Base-by-base conservation (phyloP, 1,140 invertebrate species). In the Homalodisca vitripennis region DNA sequence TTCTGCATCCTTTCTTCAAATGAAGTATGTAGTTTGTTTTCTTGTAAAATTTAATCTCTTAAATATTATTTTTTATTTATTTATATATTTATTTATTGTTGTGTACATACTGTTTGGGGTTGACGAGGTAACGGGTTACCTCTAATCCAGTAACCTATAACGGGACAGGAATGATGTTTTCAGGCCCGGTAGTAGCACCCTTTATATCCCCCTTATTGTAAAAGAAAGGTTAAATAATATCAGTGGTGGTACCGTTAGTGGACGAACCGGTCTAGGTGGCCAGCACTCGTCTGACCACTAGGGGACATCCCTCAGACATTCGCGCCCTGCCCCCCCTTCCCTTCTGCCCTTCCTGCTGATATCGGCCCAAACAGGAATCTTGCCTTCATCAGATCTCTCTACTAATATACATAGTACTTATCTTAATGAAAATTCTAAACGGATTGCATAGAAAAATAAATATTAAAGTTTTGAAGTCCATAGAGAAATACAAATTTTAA, bases 221-320 rank as follows among this genome's bases (percentile, higher is more conserved):
- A 60, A 60, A 34, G 41, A 66, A 66, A 66, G 32, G 63, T 66
- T 66, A 66, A 66, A 66, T 66, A 66, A 66, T 66, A 66, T 66
- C 63, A 46, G 63, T 10, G 32, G 27, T 24, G 13, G 63, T 66
- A 66, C 63, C 63, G 63, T 66, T 66, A 66, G 26, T 47, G 32
- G 63, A 13, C 24, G 26, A 26, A 60, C 55, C 55, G 29, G 55
- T 26, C 29, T 13, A 12, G 24, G 22, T 13, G 24, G 24, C 6
- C 24, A 10, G 14, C 22, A 66, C 63, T 31, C 3, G 63, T 66
- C 47, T 66, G 63, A 66, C 63, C 63, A 46, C 63, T 66, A 27
- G 55, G 55, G 55, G 55, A 60, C 55, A 60, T 60, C 55, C 55
- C 55, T 30, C 6, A 17, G 34, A 41, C 34, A 41, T 22, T 60